Evolutionary conservation across 2,113 vertebrate genomes (phyloP), one percentile per base, ranked within the genome.

Genomic region (Pyrgilauda ruficollis): DNA sequence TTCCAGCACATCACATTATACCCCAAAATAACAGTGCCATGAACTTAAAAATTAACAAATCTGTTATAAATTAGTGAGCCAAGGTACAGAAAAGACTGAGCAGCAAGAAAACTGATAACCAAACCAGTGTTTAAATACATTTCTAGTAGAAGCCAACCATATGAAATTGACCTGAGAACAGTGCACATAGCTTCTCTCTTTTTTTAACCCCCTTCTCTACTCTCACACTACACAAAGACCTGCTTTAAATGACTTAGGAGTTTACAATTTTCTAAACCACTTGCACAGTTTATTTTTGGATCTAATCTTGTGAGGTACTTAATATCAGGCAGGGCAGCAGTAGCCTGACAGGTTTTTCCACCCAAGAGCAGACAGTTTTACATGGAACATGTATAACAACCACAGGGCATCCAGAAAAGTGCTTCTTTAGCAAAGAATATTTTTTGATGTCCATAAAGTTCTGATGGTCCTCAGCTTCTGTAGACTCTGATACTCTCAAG

Each of bases 1-100:
- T 72, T 90, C 86, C 89, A 96, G 28, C 37, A 88, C 35, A 84
- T 93, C 79, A 69, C 73, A 63, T 93, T 87, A 95, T 85, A 90
- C n/a, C 58, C 81, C 49, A 6, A 64, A 55, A 39, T 82, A 84
- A 79, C 75, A 83, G 88, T 26, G 35, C 43, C 90, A 91, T 89
- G 64, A 90, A 89, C 84, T 94, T 64, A 43, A 84, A 88, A 89
- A 87, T 79, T 27, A 95, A 96, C 84, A 96, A 88, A 92, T 94
- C 78, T 92, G 50, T 93, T 67, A 72, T 62, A 88, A 90, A 87
- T 92, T 55, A 85, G 78, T 83, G 53, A 89, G 89, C 64, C 86
- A 94, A 82, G 96, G 87, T 87, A 81, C 63, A 94, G 89, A 88
- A 84, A 91, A 95, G 84, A 90, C 46, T 88, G 87, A 95, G 76